phyloP scores from a whole-genome alignment of 35 echinoderm and acorn worm genomes.

The Apostichopus parvimensis region DNA sequence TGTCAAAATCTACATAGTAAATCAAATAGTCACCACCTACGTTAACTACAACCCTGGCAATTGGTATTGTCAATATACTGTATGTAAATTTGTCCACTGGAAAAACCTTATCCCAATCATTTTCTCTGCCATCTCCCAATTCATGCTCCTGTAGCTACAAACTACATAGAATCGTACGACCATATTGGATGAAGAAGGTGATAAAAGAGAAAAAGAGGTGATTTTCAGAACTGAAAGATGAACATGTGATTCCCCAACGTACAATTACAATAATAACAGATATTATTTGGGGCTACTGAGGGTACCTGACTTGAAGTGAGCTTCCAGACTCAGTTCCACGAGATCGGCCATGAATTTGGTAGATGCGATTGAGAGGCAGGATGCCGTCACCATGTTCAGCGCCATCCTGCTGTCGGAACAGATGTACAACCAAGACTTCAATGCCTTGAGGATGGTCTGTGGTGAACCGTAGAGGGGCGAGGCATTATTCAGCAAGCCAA shows the following conservation, averaged over 20 bases:
- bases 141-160: no score
- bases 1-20: no score
- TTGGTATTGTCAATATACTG: no score
- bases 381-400: constrained; percentile 69
- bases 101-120: not conserved
- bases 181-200: no score
- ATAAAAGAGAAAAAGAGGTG: not conserved
- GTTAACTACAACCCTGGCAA: no score
- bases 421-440: constrained; percentile 64
- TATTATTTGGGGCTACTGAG: no score
- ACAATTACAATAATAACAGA: not conserved
- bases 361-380: constrained; percentile 86
- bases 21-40: no score
- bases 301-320: constrained; percentile 86
- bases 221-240: not conserved
- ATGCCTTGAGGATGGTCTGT: constrained; percentile 57
- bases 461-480: constrained; percentile 72
- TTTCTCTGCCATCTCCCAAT: not conserved
- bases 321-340: constrained; percentile 78
- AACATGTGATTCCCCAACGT: not conserved
- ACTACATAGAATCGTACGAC: no score
- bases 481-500: constrained; percentile 88
- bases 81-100: not conserved
- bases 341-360: constrained; percentile 71
- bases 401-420: constrained; percentile 61